Evolutionary conservation across 2,888 invertebrate genomes (phyloP), one percentile per base, ranked within the genome.

Genomic region (Pristionchus arcanus): DNA sequence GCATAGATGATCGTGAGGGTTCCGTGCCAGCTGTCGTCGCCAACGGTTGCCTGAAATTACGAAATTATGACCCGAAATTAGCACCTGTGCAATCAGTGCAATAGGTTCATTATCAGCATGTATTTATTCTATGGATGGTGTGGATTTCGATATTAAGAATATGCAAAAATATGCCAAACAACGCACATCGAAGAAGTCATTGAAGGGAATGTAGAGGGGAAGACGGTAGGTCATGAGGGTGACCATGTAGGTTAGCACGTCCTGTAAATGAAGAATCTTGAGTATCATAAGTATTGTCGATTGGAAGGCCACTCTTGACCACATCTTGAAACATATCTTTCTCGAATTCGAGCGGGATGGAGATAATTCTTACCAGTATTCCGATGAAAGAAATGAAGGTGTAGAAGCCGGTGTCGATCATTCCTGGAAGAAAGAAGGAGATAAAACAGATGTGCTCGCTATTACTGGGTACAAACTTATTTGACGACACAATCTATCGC

Each of bases 201-300:
- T 31, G 71, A 87, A 87, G 31, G 87, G 87, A 34, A 53, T 71
- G 71, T 71, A 87, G 9, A 87, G 28, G 0, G 49, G 16, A 0
- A 87, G 53, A 11, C 87, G 87, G 34, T 87, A 87, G 3, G 87
- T 71, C n/a, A 68, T 37, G 53, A 87, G 42, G 1, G 87, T 71
- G 2, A 87, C 59, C 42, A 87, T 42, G 68, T 71, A 87, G 28
- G 87, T 87, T 7, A 87, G 37, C 0, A 87, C 15, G 37, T 87
- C 87, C 87, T 87, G 31, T 0, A 21, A 53, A 21, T 66, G 11
- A 55, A n/a, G n/a, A 21, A n/a, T 59, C 59, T 16, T 25, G 4
- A 59, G 59, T 3, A 21, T 59, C 7, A 16, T 21, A 59, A 59
- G 59, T 25, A 59, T 59, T 59, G 59, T 59, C 13, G 7, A 59